phyloP scores from a whole-genome alignment of 2,888 invertebrate species.

The Anticlea derivata region DNA sequence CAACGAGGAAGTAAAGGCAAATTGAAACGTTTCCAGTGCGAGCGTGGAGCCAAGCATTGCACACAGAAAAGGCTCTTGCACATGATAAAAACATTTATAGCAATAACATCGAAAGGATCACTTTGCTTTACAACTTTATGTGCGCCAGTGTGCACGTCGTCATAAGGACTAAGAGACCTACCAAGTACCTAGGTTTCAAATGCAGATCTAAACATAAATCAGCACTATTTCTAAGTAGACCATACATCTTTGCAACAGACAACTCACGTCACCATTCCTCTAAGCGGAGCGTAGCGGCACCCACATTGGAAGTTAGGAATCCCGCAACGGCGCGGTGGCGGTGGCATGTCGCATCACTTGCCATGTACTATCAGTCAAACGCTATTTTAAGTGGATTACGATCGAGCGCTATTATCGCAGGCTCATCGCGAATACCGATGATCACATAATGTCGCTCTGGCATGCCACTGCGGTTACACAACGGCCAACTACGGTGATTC shows the following conservation, averaged over 20 bases:
- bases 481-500: conserved; percentile 7
- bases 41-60: conserved; percentile 32
- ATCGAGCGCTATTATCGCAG: conserved; percentile 23
- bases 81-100: conserved; percentile 1
- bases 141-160: too few species aligned
- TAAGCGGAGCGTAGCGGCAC: too few species aligned
- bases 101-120: too few species aligned
- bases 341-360: not conserved
- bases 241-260: too few species aligned
- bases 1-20: conserved; percentile 30
- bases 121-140: too few species aligned
- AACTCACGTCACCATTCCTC: too few species aligned
- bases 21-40: conserved; percentile 44
- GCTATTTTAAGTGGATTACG: conserved; percentile 43
- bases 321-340: too few species aligned
- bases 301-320: too few species aligned
- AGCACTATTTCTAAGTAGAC: too few species aligned
- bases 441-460: conserved; percentile 36
- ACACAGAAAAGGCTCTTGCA: conserved; percentile 24
- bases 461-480: conserved; percentile 27
- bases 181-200: too few species aligned
- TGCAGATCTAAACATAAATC: too few species aligned
- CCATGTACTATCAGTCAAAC: conserved; percentile 5
- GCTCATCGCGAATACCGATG: conserved; percentile 36
- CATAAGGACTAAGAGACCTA: too few species aligned